These are phyloP conservation scores for Martes martes DNA, from an alignment of 2,113 vertebrate species.

Conservation along the genomic window DNA sequence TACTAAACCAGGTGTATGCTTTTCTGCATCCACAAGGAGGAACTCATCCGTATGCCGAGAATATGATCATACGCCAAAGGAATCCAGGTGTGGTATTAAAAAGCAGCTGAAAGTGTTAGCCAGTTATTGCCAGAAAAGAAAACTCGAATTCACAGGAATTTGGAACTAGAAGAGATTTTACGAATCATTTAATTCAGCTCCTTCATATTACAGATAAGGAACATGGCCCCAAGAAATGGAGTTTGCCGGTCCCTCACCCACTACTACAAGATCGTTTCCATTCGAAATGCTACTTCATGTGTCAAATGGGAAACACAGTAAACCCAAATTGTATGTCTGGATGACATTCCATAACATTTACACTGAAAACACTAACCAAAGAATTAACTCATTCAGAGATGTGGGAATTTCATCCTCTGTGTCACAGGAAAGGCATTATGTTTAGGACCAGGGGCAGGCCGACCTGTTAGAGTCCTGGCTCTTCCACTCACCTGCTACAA, in stretches of 20 bases:
- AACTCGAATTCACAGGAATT: background rate
- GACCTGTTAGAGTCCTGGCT: background rate
- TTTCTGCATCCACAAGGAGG: background rate
- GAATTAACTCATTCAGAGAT: background rate
- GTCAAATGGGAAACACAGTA: background rate
- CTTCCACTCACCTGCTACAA: background rate
- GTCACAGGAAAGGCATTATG: background rate
- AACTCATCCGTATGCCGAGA: background rate
- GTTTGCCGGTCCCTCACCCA: background rate
- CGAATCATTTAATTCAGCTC: background rate
- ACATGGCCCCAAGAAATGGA: background rate
- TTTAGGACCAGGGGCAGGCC: background rate
- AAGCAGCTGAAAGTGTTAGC: background rate
- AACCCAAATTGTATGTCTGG: background rate
- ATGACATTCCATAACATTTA: background rate
- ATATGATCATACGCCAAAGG: background rate
- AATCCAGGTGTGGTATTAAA: background rate
- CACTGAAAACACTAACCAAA: background rate
- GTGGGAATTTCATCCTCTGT: background rate
- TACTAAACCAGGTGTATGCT: background rate
- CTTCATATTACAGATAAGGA: background rate
- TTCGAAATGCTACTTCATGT: background rate
- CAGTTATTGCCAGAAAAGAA: background rate
- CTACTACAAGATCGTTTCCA: background rate
- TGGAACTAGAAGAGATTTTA: background rate